Evolutionary conservation across 2,113 vertebrate genomes (phyloP), one percentile per base, ranked within the genome.

Genomic region (Phoxinus phoxinus): DNA sequence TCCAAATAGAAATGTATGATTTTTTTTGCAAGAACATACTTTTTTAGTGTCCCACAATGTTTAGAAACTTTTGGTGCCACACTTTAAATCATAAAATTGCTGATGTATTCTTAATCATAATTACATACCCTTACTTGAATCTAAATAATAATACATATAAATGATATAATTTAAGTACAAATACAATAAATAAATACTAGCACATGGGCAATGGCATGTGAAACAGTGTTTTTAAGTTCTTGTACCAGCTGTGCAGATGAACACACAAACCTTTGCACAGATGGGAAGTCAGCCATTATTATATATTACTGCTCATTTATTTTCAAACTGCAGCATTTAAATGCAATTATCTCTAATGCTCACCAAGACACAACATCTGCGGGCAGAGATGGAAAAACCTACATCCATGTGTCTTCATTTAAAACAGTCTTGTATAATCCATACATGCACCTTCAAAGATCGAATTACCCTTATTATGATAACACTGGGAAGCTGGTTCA

Each of bases 241-340:
- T 82, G 81, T 37, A 87, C 92, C 90, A 88, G 91, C 92, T 91
- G 88, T 90, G 30, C 53, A 56, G 74, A 88, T 79, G 83, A 74
- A 76, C 88, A 53, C 84, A 89, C 67, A 72, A 58, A 73, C 32
- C 48, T 19, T 83, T 15, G 41, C 81, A 90, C 90, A 90, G 91
- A 94, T 92, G 92, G 93, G 91, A 92, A 94, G 93, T 89, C 92
- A 91, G 93, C 90, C 90, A 89, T 89, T 93, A 94, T 94, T 93
- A 93, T 89, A 87, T 83, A 88, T 93, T 93, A 93, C 92, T 93
- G 90, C 92, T 93, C 92, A 90, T 94, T 95, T 92, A 92, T 94
- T 90, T 93, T 92, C 93, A 94, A 95, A 94, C 78, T 86, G 87
- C 90, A 85, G 90, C 87, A 89, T 94, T 93, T 93, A 94, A 91